Conservation (phyloP, 2,113 vertebrate species). For the Ornithorhynchus anatinus region DNA sequence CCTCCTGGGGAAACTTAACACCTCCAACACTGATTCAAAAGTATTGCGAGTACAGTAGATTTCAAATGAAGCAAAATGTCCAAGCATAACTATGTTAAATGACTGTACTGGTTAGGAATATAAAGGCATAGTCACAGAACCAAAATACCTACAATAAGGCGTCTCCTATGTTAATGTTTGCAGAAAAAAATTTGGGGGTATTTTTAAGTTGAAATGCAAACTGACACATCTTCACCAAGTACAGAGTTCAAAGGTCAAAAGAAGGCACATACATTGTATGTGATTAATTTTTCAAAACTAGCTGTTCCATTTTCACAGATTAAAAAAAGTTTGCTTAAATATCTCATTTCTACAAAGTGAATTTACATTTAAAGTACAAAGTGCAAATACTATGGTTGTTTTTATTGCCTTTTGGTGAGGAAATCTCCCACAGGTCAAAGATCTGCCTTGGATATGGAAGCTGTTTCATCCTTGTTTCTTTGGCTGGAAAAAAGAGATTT, state of each 20-base stretch:
- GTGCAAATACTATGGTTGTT: constrained; percentile 95
- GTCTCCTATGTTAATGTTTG: constrained; percentile 50
- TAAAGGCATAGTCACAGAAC: constrained; percentile 33
- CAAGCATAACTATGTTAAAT: constrained; percentile 36
- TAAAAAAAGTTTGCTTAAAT: constrained; percentile 90
- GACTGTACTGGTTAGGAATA: constrained; percentile 49
- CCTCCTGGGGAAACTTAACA: constrained; percentile 56
- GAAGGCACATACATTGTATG: constrained; percentile 95
- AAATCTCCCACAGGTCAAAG: constrained; percentile 65
- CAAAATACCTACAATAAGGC: constrained; percentile 51
- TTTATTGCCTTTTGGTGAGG: constrained; percentile 85
- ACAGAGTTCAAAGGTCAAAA: constrained; percentile 75
- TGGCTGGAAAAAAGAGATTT: constrained; percentile 68
- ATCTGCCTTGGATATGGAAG: constrained; percentile 36
- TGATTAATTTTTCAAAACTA: constrained; percentile 80
- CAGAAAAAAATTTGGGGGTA: constrained; percentile 53
- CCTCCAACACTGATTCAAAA: constrained; percentile 46
- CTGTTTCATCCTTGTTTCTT: constrained; percentile 89
- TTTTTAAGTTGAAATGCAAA: constrained; percentile 74
- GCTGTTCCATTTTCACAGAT: constrained; percentile 89
- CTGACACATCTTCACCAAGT: constrained; percentile 76
- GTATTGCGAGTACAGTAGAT: constrained; percentile 49
- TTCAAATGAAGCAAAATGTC: neutral
- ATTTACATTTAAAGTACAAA: constrained; percentile 99
- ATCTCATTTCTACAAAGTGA: constrained; percentile 96